Percentiles rank a stretch among this genome's conserved stretches.
Evolutionary conservation across 2,888 invertebrate genomes (phyloP).

Genomic region (Philonicus albiceps): DNA sequence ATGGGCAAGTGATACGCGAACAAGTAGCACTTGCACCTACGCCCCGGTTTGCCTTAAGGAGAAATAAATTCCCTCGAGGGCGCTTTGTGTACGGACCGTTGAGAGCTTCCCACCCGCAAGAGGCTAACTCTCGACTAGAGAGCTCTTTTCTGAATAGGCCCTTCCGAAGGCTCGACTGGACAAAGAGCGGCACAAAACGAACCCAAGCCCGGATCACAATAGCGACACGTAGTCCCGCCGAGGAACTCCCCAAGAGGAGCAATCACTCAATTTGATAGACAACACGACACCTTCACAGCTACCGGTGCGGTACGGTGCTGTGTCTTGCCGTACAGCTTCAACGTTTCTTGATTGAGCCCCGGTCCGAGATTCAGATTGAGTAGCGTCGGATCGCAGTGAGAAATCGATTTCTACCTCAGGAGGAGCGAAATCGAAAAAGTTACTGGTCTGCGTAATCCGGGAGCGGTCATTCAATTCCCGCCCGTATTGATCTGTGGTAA

Average conservation of each 20-base stretch:
- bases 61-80: constrained; percentile 8
- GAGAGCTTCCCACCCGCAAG: constrained; percentile 18
- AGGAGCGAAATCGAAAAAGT: constrained; percentile 6
- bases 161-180: neutral
- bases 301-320: neutral
- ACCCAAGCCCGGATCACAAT: neutral
- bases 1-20: neutral
- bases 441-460: constrained; percentile 14
- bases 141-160: neutral
- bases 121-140: neutral
- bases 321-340: neutral
- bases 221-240: neutral
- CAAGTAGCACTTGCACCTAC: constrained; percentile 20
- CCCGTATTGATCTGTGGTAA: neutral
- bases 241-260: constrained; percentile 30
- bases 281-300: constrained; percentile 35
- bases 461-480: neutral
- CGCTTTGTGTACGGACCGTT: neutral
- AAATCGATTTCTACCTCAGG: constrained; percentile 12
- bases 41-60: neutral
- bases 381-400: neutral
- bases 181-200: constrained; percentile 2
- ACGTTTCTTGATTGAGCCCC: neutral
- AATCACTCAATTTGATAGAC: constrained; percentile 38
- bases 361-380: neutral